Conservation (phyloP, 2,888 invertebrate genomes). For the Stenchaetothrips biformis region DNA sequence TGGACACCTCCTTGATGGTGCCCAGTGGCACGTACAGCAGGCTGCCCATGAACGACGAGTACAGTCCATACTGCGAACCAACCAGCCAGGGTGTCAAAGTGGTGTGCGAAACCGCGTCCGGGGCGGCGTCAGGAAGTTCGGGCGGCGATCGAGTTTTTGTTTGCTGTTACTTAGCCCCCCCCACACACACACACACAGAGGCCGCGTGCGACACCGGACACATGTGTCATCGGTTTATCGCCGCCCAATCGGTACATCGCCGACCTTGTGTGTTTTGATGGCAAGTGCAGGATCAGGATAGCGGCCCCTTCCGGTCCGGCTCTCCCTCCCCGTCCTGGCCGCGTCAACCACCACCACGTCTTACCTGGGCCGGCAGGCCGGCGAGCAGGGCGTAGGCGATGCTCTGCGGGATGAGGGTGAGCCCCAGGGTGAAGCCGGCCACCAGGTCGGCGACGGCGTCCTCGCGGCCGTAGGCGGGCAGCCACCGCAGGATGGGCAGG, state of each 20-base stretch:
- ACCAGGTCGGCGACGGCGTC: constrained; percentile 73
- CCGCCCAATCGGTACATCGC: no score
- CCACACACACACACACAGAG: no score
- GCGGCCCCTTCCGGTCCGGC: no score
- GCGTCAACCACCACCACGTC: neutral
- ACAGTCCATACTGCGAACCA: constrained; percentile 70
- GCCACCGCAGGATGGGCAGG: constrained; percentile 34
- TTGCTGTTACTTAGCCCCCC: neutral
- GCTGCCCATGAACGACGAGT: constrained; percentile 85
- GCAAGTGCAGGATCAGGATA: no score
- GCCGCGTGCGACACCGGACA: no score
- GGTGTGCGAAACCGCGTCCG: neutral
- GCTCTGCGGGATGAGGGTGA: constrained; percentile 90
- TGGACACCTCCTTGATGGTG: constrained; percentile 78
- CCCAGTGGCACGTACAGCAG: constrained; percentile 84
- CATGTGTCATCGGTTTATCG: no score
- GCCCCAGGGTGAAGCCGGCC: constrained; percentile 82
- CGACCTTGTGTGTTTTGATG: no score
- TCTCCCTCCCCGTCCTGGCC: no score
- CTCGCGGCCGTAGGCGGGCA: constrained; percentile 61
- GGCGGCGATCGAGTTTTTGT: no score
- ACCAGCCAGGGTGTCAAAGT: constrained; percentile 21
- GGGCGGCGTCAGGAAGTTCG: neutral
- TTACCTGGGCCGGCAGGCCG: constrained; percentile 70
- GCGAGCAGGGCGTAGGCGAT: constrained; percentile 87